These are phyloP conservation scores for Catocala sponsa DNA, from an alignment of 2,888 invertebrate genomes.

Conservation along the genomic window DNA sequence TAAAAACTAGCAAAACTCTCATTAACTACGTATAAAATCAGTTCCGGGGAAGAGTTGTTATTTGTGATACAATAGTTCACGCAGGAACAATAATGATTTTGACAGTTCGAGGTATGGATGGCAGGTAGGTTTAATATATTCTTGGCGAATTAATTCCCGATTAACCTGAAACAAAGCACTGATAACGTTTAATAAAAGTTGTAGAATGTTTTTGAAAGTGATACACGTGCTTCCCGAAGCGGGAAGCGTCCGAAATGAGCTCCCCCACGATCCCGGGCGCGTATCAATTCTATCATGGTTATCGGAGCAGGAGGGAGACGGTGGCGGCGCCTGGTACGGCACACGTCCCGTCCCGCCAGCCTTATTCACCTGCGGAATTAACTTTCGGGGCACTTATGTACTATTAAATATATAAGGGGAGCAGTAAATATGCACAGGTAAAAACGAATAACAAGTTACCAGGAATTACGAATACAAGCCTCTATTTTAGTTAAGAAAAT, in stretches of 20 bases:
- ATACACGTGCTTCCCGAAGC: conserved; percentile 48
- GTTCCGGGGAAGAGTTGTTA: conserved; percentile 28
- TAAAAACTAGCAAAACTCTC: conserved; percentile 63
- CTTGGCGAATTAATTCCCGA: conserved; percentile 43
- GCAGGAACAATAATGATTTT: conserved; percentile 67
- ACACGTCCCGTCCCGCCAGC: conserved; percentile 57
- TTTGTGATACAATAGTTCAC: conserved; percentile 35
- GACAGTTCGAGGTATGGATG: conserved; percentile 82
- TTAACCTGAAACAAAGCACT: conserved; percentile 36
- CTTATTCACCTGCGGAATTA: conserved; percentile 58
- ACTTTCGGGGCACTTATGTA: conserved; percentile 42
- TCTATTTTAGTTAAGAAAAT: not conserved
- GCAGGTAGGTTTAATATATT: conserved; percentile 75
- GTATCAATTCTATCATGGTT: conserved; percentile 75
- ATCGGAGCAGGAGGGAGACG: conserved; percentile 66
- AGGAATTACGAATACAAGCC: conserved; percentile 3
- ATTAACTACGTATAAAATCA: conserved; percentile 37
- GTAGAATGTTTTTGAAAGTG: conserved; percentile 25
- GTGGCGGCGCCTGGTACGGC: conserved; percentile 77
- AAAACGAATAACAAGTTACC: conserved; percentile 10
- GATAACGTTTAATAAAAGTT: conserved; percentile 30
- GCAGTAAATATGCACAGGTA: conserved; percentile 20
- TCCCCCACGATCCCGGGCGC: conserved; percentile 68
- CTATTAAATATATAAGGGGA: conserved; percentile 34
- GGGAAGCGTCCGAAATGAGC: conserved; percentile 57